Evolutionary conservation across 2,888 invertebrate species (phyloP).

Genomic region (Oligia fasciuncula): DNA sequence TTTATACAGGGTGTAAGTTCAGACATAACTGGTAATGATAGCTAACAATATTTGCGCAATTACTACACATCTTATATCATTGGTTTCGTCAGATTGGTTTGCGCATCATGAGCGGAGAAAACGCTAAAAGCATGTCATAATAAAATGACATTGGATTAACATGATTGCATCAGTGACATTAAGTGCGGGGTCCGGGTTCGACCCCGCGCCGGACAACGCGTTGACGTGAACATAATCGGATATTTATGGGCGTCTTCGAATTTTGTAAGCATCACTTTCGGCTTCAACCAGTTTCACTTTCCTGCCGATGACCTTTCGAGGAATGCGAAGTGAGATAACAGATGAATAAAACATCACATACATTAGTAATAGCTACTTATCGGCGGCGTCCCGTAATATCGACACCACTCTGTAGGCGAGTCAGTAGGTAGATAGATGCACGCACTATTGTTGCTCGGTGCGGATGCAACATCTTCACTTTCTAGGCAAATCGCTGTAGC

Average conservation of each 20-base stretch:
- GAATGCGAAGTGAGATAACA: slow-evolving; percentile 83
- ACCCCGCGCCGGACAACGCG: slow-evolving; percentile 56
- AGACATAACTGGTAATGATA: slow-evolving; percentile 61
- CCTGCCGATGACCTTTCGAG: slow-evolving; percentile 84
- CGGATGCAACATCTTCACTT: slow-evolving; percentile 56
- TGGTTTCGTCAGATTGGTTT: slow-evolving; percentile 66
- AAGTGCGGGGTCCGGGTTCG: slow-evolving; percentile 72
- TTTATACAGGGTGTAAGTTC: slow-evolving; percentile 33
- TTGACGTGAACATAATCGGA: slow-evolving; percentile 73
- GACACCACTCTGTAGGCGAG: not conserved
- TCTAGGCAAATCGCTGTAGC: slow-evolving; percentile 57
- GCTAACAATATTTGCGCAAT: slow-evolving; percentile 76
- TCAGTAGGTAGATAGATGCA: slow-evolving; percentile 1
- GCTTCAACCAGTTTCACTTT: slow-evolving; percentile 87
- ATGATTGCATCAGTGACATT: slow-evolving; percentile 78
- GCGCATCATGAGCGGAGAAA: slow-evolving; percentile 67
- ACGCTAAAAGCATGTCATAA: slow-evolving; percentile 76
- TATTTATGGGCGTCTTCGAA: slow-evolving; percentile 79
- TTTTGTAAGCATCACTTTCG: slow-evolving; percentile 84
- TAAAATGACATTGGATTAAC: slow-evolving; percentile 80
- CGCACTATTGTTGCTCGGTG: slow-evolving; percentile 51
- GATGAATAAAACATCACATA: slow-evolving; percentile 80
- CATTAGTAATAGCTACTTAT: slow-evolving; percentile 54
- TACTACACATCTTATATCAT: slow-evolving; percentile 71
- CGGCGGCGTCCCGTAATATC: slow-evolving; percentile 33